Percentiles rank a stretch among this genome's conserved stretches.
These are phyloP conservation scores for Polydesmus complanatus DNA, from an alignment of 2,888 invertebrate genomes.

Conservation along the genomic window DNA sequence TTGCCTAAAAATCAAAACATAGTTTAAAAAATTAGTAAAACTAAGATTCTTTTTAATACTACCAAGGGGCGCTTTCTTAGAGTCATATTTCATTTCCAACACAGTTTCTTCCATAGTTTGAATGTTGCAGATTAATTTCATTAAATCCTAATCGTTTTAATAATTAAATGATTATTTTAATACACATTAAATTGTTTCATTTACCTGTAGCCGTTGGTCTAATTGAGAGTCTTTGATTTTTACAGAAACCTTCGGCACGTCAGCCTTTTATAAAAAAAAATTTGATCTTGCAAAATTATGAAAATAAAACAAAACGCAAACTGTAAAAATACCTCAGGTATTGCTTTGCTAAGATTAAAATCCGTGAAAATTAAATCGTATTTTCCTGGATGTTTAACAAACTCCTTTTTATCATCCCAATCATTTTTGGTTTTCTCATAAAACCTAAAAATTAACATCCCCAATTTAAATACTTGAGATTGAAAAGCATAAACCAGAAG, in stretches of 20 bases:
- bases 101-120: slow-evolving; percentile 37
- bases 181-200: background rate
- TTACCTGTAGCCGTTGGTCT: slow-evolving; percentile 23
- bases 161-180: background rate
- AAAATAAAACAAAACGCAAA: too few species aligned
- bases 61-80: slow-evolving; percentile 37
- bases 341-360: too few species aligned
- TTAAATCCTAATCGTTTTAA: slow-evolving; percentile 27
- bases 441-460: slow-evolving; percentile 28
- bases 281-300: too few species aligned
- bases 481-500: slow-evolving; percentile 2
- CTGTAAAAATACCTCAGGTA: too few species aligned
- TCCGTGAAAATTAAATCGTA: slow-evolving; percentile 37
- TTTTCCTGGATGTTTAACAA: slow-evolving; percentile 35
- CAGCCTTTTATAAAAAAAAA: too few species aligned
- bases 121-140: slow-evolving; percentile 37
- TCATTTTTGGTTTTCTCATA: slow-evolving; percentile 37
- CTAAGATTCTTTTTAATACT: slow-evolving; percentile 10
- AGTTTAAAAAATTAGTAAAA: slow-evolving; percentile 2
- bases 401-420: slow-evolving; percentile 30
- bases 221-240: slow-evolving; percentile 30
- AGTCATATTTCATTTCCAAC: slow-evolving; percentile 38
- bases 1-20: slow-evolving; percentile 31
- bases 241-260: slow-evolving; percentile 20
- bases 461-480: background rate